phyloP scores from a whole-genome alignment of 2,797 vertebrate genomes.

The Acomys russatus region DNA sequence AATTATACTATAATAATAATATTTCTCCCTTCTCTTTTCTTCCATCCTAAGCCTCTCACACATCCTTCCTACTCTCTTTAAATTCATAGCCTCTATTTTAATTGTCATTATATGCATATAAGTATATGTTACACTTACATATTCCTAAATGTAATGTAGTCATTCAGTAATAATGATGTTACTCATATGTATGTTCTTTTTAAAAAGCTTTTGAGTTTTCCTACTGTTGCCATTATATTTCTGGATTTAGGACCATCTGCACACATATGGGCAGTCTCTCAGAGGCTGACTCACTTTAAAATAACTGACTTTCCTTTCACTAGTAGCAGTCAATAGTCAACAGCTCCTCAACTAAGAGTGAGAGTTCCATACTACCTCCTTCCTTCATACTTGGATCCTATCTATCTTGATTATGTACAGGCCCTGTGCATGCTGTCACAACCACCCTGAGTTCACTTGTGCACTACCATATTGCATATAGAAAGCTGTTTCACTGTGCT shows the following conservation, averaged over 20 bases:
- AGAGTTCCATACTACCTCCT: background rate
- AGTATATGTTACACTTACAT: background rate
- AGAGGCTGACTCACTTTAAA: background rate
- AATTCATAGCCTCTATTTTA: background rate
- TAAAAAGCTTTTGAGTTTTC: background rate
- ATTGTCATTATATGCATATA: background rate
- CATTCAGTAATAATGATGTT: background rate
- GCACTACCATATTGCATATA: too few species aligned
- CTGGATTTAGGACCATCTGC: background rate
- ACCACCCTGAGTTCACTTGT: background rate
- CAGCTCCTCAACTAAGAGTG: background rate
- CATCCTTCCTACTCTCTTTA: background rate
- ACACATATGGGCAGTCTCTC: background rate
- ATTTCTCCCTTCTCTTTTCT: background rate
- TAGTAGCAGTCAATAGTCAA: background rate
- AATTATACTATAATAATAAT: background rate
- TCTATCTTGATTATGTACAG: background rate
- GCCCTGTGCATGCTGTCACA: background rate
- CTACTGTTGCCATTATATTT: background rate
- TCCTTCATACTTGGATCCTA: background rate
- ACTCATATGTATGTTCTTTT: background rate
- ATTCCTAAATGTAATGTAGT: background rate
- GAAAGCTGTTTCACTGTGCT: background rate
- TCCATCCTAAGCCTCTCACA: background rate
- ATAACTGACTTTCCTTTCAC: background rate